These are phyloP conservation scores for Colinus virginianus DNA, from an alignment of 2,113 vertebrate genomes.

Conservation along the genomic window DNA sequence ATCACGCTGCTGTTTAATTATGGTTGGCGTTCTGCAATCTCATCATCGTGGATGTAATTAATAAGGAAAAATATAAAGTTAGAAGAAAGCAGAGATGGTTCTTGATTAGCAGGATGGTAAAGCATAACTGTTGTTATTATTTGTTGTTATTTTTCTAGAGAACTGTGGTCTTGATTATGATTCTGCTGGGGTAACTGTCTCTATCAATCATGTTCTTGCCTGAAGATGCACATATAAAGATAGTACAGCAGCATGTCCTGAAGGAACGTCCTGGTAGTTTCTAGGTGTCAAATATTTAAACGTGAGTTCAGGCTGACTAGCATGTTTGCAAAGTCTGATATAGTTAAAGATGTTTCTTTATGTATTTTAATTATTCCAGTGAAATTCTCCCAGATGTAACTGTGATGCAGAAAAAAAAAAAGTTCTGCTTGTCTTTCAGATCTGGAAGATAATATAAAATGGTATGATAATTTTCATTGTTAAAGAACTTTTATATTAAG, in stretches of 20 bases:
- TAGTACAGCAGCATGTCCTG: neutral
- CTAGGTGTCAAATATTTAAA: neutral
- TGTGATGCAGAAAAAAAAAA: constrained; percentile 29
- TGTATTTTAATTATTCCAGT: neutral
- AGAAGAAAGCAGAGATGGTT: neutral
- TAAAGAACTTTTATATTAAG: constrained; percentile 48
- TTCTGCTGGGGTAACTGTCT: constrained; percentile 1
- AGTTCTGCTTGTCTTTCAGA: constrained; percentile 10
- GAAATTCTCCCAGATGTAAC: constrained; percentile 41
- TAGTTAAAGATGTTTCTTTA: neutral
- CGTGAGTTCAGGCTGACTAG: neutral
- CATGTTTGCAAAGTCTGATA: neutral
- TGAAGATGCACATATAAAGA: constrained; percentile 46
- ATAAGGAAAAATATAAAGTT: neutral
- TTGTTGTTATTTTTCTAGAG: constrained; percentile 54
- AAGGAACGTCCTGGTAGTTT: constrained; percentile 38
- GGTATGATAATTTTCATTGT: constrained; percentile 26
- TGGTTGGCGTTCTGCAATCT: neutral
- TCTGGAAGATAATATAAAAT: neutral
- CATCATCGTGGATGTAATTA: neutral
- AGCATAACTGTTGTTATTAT: constrained; percentile 4
- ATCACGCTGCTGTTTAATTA: neutral
- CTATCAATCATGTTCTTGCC: constrained; percentile 51
- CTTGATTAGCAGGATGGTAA: constrained; percentile 3
- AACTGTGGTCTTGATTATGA: constrained; percentile 30